Conservation (phyloP, 2,113 vertebrate species). For the Ciconia stormi region DNA sequence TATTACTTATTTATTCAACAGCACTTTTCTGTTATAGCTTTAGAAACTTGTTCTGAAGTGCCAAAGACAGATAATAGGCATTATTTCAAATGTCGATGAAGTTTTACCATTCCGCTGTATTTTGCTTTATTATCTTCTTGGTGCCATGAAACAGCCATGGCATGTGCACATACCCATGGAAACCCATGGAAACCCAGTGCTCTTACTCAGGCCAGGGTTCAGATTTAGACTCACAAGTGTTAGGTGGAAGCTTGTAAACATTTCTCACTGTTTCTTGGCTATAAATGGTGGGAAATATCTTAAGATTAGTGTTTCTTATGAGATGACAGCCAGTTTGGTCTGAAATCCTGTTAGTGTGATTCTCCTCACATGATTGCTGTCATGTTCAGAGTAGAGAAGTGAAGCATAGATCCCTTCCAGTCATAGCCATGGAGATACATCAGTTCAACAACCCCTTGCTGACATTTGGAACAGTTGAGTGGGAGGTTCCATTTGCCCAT, state of each 20-base stretch:
- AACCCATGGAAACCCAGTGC: neutral
- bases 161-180: neutral
- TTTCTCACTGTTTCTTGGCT: constrained; percentile 50
- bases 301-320: constrained; percentile 32
- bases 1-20: neutral
- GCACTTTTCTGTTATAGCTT: neutral
- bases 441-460: neutral
- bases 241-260: constrained; percentile 15
- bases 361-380: constrained; percentile 25
- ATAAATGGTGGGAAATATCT: constrained; percentile 34
- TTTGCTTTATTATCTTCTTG: neutral
- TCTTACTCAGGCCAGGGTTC: neutral
- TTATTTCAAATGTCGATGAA: neutral
- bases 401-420: neutral
- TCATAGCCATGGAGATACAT: neutral
- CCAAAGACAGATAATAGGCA: neutral
- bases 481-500: neutral
- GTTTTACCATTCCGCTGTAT: neutral
- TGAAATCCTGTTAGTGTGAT: constrained; percentile 49
- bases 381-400: neutral
- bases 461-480: neutral
- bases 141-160: neutral
- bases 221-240: neutral
- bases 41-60: neutral
- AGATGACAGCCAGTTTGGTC: constrained; percentile 14